Conservation (phyloP, 2,113 vertebrate genomes). For the Cairina moschata region DNA sequence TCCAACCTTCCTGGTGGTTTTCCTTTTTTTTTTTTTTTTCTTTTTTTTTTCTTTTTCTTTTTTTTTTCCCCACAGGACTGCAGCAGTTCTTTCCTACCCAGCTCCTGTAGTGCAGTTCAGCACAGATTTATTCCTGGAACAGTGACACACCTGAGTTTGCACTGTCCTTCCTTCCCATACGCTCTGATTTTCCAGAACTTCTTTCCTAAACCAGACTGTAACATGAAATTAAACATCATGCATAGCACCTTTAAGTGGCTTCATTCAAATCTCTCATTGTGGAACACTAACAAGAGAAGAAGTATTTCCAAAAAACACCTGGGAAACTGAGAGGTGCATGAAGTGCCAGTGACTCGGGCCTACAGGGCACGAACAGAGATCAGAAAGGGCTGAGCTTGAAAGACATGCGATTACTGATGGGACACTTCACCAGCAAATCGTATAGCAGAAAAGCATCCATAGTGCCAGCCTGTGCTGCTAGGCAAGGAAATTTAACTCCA, state of each 20-base stretch:
- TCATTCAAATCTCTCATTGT: not conserved
- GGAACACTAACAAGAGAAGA: not conserved
- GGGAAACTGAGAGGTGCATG: not conserved
- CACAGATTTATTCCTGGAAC: not conserved
- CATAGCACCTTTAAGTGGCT: not conserved
- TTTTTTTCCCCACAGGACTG: not conserved
- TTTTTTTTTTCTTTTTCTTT: not conserved
- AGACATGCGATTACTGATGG: not conserved
- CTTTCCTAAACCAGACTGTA: not conserved
- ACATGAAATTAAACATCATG: not conserved
- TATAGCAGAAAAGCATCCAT: not conserved
- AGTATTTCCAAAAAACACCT: not conserved
- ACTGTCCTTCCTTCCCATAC: not conserved
- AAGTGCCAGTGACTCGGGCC: not conserved
- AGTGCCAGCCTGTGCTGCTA: not conserved
- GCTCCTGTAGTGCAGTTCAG: not conserved
- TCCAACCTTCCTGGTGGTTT: not conserved
- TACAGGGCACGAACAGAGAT: not conserved
- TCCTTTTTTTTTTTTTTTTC: not conserved
- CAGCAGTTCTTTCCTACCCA: not conserved
- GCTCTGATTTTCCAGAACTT: not conserved
- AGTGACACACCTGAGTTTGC: not conserved
- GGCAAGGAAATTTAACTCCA: not conserved
- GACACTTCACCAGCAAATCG: not conserved
- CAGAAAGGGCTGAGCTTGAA: not conserved